A percentile compares a stretch with the other conserved stretches of the same genome.
Conservation (phyloP, 2,113 vertebrate species). For the Trichomycterus rosablanca region DNA sequence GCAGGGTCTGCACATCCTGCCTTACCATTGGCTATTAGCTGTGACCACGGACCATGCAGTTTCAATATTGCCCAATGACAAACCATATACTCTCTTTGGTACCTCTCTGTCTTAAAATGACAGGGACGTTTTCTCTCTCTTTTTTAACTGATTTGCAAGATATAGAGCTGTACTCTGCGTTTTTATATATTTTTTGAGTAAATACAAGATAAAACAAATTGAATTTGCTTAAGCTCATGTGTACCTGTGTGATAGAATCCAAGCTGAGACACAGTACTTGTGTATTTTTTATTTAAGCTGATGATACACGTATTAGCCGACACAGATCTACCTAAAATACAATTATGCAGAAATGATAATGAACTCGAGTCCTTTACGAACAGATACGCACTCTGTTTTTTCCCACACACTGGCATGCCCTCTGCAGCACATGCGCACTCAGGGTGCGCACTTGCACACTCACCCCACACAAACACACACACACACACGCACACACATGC, state of each 20-base stretch:
- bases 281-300: too few relatives aligned
- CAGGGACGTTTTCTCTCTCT: constrained; percentile 42
- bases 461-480: constrained; percentile 35
- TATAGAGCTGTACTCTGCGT: neutral
- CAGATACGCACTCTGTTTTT: constrained; percentile 38
- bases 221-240: neutral
- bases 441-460: constrained; percentile 31
- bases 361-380: constrained; percentile 35
- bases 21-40: constrained; percentile 63
- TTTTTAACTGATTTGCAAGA: constrained; percentile 10
- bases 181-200: neutral
- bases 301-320: too few relatives aligned
- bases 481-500: constrained; percentile 42
- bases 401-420: constrained; percentile 63
- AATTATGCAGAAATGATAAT: neutral
- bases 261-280: neutral
- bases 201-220: constrained; percentile 12
- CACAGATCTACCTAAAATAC: too few relatives aligned
- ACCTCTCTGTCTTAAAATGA: constrained; percentile 62
- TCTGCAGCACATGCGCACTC: constrained; percentile 65
- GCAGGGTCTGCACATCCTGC: constrained; percentile 66
- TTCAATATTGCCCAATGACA: constrained; percentile 60
- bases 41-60: constrained; percentile 66
- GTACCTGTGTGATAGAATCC: neutral
- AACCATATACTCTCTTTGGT: constrained; percentile 49